Base-by-base conservation (phyloP, 2,113 vertebrate genomes). In the Regulus satrapa region DNA sequence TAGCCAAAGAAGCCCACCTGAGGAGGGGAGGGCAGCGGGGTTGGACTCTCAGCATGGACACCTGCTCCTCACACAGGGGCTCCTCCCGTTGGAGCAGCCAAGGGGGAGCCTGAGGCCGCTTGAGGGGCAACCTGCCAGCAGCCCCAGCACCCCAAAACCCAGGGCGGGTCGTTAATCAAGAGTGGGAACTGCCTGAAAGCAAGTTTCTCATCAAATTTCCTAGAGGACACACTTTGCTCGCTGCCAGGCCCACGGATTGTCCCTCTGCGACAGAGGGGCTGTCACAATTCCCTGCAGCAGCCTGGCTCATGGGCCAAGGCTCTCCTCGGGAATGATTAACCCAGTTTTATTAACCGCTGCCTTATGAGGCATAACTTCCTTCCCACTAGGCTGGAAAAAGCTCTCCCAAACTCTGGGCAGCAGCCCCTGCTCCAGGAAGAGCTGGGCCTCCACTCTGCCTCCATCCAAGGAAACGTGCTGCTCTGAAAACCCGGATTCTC, bases 1-100 rank as follows among this genome's bases (percentile, higher is more conserved):
- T 99, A 99, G 73, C 99, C 99, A 15, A 99, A 99, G 97, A 99
- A 99, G 8, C 99, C 99, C 85, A 99, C 99, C 99, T 99, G 97
- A 18, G 34, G 63, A 78, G 66, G n/a, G 5, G n/a, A 96, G 56
- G 31, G 5, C 32, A 96, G 56, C 1, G 1, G 48, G 25, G 14
- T 12, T 61, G 29, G 77, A 36, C 64, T 41, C 40, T 67, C 59
- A 32, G 14, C 38, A 41, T 31, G 23, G 66, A 12, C 9, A 48
- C 3, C 41, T 68, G 76, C 84, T 72, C 74, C 61, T 43, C 23
- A 34, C 8, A 5, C 12, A 43, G 24, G 64, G 21, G 23, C 18
- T 52, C 13, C 43, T 52, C 40, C 40, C 6, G 0, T 0, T 6
- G 46, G 45, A 85, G 5, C 40, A 41, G 58, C 48, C 73, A 28